Base-by-base conservation (phyloP, 1,140 invertebrate species). In the Nasonia giraulti region DNA sequence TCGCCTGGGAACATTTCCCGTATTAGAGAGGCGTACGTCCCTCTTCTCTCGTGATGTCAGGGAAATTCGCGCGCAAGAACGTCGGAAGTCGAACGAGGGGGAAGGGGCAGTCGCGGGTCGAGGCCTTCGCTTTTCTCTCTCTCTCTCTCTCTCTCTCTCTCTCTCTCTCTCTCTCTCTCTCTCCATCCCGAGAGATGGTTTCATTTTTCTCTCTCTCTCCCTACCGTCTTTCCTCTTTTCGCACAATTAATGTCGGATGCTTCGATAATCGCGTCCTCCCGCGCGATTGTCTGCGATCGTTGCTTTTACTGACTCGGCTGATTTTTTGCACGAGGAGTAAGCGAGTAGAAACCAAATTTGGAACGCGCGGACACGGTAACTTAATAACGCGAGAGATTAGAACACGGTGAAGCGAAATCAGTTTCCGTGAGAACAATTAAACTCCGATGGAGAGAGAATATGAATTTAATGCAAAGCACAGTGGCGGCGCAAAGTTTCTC, bases 1-100 rank as follows among this genome's bases (percentile, higher is more conserved):
- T 85, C 87, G 88, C 88, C 86, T 93, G 92, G 88, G 92, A 93
- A 92, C 8, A 80, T 91, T 92, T 92, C 89, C 90, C 91, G 90
- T 88, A 62, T 62, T 62, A 62, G 89, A 89, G 88, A 89, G 89
- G 88, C 89, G 89, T 90, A 88, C 87, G 89, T 89, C 89, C 90
- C 88, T 86, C 89, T 84, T 78, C 66, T 71, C 68, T n/a, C 66
- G 68, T 80, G 71, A n/a, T 86, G 87, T 73, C 88, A 89, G 88
- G 86, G 87, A 92, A 92, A 90, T 89, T 88, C 85, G 68, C 85
- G 81, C 71, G 69, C 83, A 82, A 86, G 47, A 80, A 44, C 33
- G 55, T 14, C 37, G 66, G 66, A 47, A 14, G 55, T 62, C 17
- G 47, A 20, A 20, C 7, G 17, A n/a, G n/a, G 3, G 62, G 37